Conservation (phyloP, 2,888 invertebrate genomes). For the Tryphoninae sp. region DNA sequence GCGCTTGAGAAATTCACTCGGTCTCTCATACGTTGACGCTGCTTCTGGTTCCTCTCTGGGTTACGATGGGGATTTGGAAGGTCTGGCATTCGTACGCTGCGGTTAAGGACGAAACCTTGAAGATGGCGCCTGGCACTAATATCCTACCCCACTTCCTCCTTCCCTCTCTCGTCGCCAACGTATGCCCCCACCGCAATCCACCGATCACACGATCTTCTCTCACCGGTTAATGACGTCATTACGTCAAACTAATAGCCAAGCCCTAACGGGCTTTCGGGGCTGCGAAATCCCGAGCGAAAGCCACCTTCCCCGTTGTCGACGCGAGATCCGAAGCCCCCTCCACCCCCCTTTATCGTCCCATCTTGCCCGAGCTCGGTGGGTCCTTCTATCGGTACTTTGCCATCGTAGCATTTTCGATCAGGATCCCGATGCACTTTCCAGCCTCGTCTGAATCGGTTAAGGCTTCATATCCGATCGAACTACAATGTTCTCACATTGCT, state of each 20-base stretch:
- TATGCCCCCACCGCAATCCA: constrained; percentile 44
- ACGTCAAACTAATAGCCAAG: constrained; percentile 77
- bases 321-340: constrained; percentile 21
- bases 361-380: constrained; percentile 39
- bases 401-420: constrained; percentile 49
- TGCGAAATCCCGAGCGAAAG: constrained; percentile 53
- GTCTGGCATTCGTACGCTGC: constrained; percentile 53
- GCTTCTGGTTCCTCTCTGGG: not conserved
- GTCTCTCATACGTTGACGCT: constrained; percentile 26
- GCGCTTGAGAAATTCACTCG: constrained; percentile 50
- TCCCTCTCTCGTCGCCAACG: constrained; percentile 34
- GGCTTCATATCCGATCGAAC: constrained; percentile 14
- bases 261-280: constrained; percentile 71
- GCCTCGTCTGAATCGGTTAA: not conserved
- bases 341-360: not conserved
- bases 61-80: not conserved
- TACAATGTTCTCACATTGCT: constrained; percentile 40
- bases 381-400: constrained; percentile 45
- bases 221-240: constrained; percentile 76
- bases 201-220: constrained; percentile 73
- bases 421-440: constrained; percentile 40
- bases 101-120: constrained; percentile 71
- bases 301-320: constrained; percentile 39
- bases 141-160: constrained; percentile 69
- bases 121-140: constrained; percentile 73